phyloP scores from a whole-genome alignment of 2,113 vertebrate species.

The Oxygymnocypris stewartii region DNA sequence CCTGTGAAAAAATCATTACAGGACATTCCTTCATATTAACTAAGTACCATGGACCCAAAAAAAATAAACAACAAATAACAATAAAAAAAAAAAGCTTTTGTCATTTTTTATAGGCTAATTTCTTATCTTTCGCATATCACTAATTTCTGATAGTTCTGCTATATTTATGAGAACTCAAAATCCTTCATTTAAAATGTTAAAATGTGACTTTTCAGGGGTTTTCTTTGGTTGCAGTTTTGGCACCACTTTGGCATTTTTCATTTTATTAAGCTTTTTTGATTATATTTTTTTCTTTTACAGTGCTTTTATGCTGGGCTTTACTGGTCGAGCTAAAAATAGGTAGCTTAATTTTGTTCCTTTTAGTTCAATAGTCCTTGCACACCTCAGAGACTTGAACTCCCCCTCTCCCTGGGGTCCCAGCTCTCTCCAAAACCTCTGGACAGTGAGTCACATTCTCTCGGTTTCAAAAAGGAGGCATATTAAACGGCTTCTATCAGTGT shows the following conservation, averaged over 20 bases:
- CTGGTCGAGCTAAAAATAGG: background rate
- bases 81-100: background rate
- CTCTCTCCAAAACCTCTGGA: background rate
- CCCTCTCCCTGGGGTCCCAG: background rate
- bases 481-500: background rate
- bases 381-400: background rate
- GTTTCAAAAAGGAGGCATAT: slow-evolving; percentile 6
- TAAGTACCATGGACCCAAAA: background rate
- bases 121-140: background rate
- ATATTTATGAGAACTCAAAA: background rate
- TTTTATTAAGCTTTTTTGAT: background rate
- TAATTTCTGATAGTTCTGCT: background rate
- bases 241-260: background rate
- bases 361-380: background rate
- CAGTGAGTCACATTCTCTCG: background rate
- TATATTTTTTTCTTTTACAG: background rate
- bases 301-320: background rate
- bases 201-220: too few relatives aligned
- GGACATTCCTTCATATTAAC: background rate
- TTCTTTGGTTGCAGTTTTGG: background rate
- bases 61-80: too few relatives aligned
- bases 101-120: background rate
- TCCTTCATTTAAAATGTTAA: background rate
- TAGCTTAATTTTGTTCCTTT: background rate
- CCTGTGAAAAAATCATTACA: background rate